Base-by-base conservation (phyloP, 92 coral and sea anemone species). In the Siderastrea siderea region DNA sequence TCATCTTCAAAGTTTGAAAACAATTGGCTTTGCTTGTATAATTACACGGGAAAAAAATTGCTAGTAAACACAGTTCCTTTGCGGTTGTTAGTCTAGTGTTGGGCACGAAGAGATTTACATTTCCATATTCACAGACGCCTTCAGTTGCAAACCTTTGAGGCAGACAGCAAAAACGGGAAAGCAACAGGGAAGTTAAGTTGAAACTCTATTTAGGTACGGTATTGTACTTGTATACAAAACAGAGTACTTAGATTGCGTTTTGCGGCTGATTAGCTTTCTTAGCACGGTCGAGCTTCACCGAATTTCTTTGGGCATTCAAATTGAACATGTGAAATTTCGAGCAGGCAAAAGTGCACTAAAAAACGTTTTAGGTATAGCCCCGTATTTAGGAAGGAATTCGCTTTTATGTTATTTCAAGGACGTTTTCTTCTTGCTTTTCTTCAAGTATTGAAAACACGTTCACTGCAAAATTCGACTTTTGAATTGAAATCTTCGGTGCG, bases 1-100 rank as follows among this genome's bases (percentile, higher is more conserved):
- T 63, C 87, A 60, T 84, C 81, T 63, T 38, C 80, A 17, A 63
- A 84, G 87, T 73, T 84, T 48, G 59, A 71, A 83, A 83, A 71
- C 87, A 83, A 83, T 83, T 71, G 79, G 87, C 71, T 71, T 72
- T 83, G 71, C 87, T 83, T 59, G 72, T 84, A 73, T 84, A 84
- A 84, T 84, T 60, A 52, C 80, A 73, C 64, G 87, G 73, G 38
- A 26, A 63, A 67, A 62, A 68, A 69, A 84, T 73, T 84, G 53
- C 45, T 48, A 63, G 80, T 74, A 73, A 74, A 74, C 87, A 59
- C 74, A 48, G 80, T 49, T 70, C 47, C 43, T 71, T 38, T 71
- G 79, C 47, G 60, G 60, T 38, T 55, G 46, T 50, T 52, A 50
- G 50, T 26, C 63, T 14, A 77, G 14, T 45, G 10, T 43, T 11